Percentiles rank a stretch among this genome's conserved stretches.
These are phyloP conservation scores for Rhyacichthys aspro DNA, from an alignment of 2,797 vertebrate genomes.

Conservation along the genomic window DNA sequence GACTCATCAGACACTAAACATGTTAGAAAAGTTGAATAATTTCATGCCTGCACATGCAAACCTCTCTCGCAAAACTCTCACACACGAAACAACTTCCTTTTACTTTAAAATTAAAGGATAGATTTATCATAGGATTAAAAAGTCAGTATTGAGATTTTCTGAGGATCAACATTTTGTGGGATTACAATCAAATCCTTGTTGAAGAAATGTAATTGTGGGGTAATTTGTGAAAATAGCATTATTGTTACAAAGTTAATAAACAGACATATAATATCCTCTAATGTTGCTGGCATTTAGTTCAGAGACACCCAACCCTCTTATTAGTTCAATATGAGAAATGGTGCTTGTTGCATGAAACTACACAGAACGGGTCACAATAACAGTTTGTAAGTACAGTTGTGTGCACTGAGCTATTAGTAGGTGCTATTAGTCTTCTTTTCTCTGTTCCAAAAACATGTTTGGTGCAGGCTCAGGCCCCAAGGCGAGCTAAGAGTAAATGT, in stretches of 20 bases:
- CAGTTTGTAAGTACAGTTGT: constrained; percentile 30
- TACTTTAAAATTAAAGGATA: constrained; percentile 67
- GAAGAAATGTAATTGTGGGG: constrained; percentile 66
- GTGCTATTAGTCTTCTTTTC: constrained; percentile 46
- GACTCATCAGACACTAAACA: constrained; percentile 25
- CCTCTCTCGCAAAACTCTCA: constrained; percentile 48
- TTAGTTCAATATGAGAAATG: constrained; percentile 9
- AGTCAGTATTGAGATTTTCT: constrained; percentile 43
- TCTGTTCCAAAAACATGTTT: constrained; percentile 64
- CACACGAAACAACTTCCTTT: constrained; percentile 47
- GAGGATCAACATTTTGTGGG: constrained; percentile 53
- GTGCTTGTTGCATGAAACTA: constrained; percentile 12
- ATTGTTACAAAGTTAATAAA: constrained; percentile 38
- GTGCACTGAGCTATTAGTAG: constrained; percentile 36
- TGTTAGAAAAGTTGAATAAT: constrained; percentile 41
- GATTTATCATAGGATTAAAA: constrained; percentile 70
- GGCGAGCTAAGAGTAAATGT: constrained; percentile 58
- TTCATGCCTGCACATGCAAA: constrained; percentile 68
- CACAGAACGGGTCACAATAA: constrained; percentile 16
- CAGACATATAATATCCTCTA: constrained; percentile 13
- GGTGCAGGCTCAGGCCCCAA: constrained; percentile 64
- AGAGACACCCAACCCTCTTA: constrained; percentile 3
- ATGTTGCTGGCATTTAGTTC: constrained; percentile 9
- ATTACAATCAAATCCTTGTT: constrained; percentile 59
- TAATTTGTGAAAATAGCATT: constrained; percentile 54